phyloP scores from a whole-genome alignment of 1,140 invertebrate genomes.

The honey bee (Apis mellifera) region Amel_HAv3.1 CM009936.2:6790001-6790500 shows the following conservation, averaged over 20 bases:
- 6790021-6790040: background rate
- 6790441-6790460: background rate
- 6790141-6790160: slow-evolving; percentile 10
- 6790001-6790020: slow-evolving; percentile 1
- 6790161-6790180: background rate
- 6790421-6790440: background rate
- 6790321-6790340: too few relatives aligned
- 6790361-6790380: background rate
- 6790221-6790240: background rate
- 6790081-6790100: background rate
- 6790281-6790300: background rate
- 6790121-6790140: background rate
- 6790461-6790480: too few relatives aligned
- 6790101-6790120: background rate
- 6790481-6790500: too few relatives aligned
- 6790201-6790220: slow-evolving; percentile 8
- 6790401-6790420: background rate
- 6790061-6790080: background rate
- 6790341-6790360: background rate
- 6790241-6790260: too few relatives aligned
- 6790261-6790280: background rate
- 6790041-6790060: slow-evolving; percentile 3
- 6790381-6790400: background rate
- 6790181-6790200: background rate
- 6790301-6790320: background rate